Conservation (phyloP, 2,888 invertebrate species). For the Scelioninae gen. 1 region DNA sequence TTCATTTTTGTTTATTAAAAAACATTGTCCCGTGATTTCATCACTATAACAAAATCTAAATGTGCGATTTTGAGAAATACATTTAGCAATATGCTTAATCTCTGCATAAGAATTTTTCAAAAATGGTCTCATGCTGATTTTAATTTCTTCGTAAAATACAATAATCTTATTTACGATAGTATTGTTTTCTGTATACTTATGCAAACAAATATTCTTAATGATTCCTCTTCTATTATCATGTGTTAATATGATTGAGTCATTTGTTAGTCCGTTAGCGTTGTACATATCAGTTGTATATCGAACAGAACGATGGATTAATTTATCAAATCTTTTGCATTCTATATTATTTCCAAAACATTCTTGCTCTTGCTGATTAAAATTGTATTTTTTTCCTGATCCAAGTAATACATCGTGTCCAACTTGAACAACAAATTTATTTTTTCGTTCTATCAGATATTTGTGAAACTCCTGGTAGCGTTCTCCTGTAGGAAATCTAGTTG, state of each 20-base stretch:
- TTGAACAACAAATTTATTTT: constrained; percentile 24
- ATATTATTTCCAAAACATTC: constrained; percentile 10
- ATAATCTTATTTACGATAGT: not conserved
- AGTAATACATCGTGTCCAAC: constrained; percentile 10
- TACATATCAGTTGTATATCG: constrained; percentile 43
- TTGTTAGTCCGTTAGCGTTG: constrained; percentile 18
- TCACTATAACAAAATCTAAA: not conserved
- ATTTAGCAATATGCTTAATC: constrained; percentile 2
- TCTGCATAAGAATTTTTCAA: not conserved
- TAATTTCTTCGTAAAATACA: constrained; percentile 12
- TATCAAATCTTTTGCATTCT: constrained; percentile 29
- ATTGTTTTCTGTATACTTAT: not conserved
- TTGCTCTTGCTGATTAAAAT: constrained; percentile 27
- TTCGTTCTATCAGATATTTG: not conserved
- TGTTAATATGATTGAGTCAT: constrained; percentile 45
- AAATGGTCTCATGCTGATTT: not conserved
- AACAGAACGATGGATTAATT: constrained; percentile 26
- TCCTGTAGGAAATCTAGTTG: constrained; percentile 9
- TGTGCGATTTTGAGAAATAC: not conserved
- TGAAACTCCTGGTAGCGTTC: not conserved
- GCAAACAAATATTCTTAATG: constrained; percentile 31
- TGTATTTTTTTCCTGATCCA: constrained; percentile 31
- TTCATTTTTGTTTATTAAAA: not conserved
- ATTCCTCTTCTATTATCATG: constrained; percentile 26
- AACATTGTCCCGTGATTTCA: constrained; percentile 3